These are phyloP conservation scores for Volucella bombylans DNA, from an alignment of 2,888 invertebrate genomes.

Conservation along the genomic window DNA sequence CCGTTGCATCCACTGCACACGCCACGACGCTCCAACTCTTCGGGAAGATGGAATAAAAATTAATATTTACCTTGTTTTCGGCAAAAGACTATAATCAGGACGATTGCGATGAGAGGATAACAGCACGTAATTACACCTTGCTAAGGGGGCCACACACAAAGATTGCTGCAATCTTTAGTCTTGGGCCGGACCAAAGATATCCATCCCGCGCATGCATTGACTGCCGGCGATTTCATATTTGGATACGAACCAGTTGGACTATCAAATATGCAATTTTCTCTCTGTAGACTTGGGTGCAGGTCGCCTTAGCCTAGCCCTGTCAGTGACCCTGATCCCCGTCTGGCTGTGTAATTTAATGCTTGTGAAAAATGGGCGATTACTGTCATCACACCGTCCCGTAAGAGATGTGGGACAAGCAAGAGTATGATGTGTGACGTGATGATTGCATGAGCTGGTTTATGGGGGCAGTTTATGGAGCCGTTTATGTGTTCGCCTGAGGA, in stretches of 20 bases:
- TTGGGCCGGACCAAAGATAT: not conserved
- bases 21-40: slow-evolving; percentile 12
- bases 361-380: slow-evolving; percentile 74
- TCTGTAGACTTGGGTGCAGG: not conserved
- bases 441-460: slow-evolving; percentile 63
- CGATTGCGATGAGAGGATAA: slow-evolving; percentile 81
- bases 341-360: slow-evolving; percentile 62
- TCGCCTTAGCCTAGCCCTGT: slow-evolving; percentile 33
- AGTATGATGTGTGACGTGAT: slow-evolving; percentile 71
- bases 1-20: slow-evolving; percentile 16
- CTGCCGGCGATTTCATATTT: slow-evolving; percentile 53
- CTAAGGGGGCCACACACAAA: slow-evolving; percentile 78
- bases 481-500: slow-evolving; percentile 10
- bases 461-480: slow-evolving; percentile 42
- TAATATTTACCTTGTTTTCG: slow-evolving; percentile 82
- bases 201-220: slow-evolving; percentile 10
- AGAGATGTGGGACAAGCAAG: slow-evolving; percentile 63
- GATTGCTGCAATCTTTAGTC: slow-evolving; percentile 65
- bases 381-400: slow-evolving; percentile 67
- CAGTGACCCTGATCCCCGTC: slow-evolving; percentile 23
- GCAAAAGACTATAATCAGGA: slow-evolving; percentile 80
- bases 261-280: slow-evolving; percentile 54
- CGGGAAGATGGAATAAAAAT: slow-evolving; percentile 78
- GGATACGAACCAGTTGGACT: slow-evolving; percentile 34
- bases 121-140: slow-evolving; percentile 82